Conservation (phyloP, 2,797 vertebrate species). For the Eulemur albifrons region DNA sequence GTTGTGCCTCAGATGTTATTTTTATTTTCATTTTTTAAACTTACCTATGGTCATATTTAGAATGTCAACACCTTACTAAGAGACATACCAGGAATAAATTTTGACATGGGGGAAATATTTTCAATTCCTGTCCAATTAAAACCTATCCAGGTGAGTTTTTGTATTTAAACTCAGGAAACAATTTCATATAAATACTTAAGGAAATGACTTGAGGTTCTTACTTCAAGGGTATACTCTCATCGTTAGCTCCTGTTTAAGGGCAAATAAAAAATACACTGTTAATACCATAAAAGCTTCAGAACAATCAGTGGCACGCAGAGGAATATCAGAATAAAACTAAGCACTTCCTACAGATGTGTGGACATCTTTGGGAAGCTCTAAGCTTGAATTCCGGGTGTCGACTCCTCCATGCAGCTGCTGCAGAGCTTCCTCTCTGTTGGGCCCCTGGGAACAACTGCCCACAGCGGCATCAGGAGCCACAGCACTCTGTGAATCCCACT, state of each 20-base stretch:
- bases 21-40: not conserved
- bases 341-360: not conserved
- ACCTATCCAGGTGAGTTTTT: not conserved
- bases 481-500: too few relatives aligned
- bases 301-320: not conserved
- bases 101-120: not conserved
- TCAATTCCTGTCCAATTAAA: not conserved
- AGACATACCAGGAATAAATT: not conserved
- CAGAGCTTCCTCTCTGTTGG: not conserved
- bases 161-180: not conserved
- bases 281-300: not conserved
- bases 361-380: not conserved
- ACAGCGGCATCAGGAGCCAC: fast-evolving
- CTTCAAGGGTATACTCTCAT: not conserved
- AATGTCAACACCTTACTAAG: not conserved
- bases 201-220: not conserved
- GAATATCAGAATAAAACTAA: not conserved
- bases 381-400: not conserved
- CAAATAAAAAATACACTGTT: not conserved
- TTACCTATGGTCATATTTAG: not conserved
- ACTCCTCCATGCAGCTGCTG: not conserved
- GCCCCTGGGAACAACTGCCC: not conserved
- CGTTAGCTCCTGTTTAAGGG: not conserved
- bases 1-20: not conserved
- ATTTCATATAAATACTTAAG: not conserved